Percentiles rank a stretch among this genome's conserved stretches.
phyloP scores from a whole-genome alignment of 2,888 invertebrate species.

The Parascotia fuliginaria region DNA sequence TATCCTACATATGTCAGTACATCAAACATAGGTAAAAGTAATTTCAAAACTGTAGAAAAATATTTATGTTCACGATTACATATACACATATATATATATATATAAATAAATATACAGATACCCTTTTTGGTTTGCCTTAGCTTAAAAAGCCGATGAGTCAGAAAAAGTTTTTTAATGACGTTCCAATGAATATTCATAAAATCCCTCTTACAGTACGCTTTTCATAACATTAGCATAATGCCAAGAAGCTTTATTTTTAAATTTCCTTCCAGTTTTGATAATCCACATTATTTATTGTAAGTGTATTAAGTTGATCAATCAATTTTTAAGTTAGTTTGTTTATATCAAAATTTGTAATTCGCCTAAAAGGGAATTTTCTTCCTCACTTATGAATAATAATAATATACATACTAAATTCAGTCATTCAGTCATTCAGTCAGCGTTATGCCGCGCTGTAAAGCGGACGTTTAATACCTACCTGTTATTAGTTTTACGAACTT shows the following conservation, averaged over 20 bases:
- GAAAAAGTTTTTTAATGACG: constrained; percentile 49
- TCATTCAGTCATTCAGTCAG: no score
- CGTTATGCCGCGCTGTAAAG: no score
- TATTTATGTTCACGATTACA: not conserved
- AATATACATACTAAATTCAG: no score
- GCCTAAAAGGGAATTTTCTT: no score
- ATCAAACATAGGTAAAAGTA: not conserved
- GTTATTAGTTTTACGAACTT: no score
- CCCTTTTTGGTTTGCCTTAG: constrained; percentile 1
- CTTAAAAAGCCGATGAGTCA: constrained; percentile 27
- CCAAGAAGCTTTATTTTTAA: constrained; percentile 43
- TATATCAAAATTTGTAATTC: no score
- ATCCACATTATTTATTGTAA: not conserved
- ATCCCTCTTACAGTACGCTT: constrained; percentile 48
- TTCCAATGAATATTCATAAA: constrained; percentile 52
- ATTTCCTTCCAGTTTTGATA: constrained; percentile 27
- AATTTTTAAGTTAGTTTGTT: no score
- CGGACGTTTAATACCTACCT: no score
- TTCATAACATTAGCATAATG: constrained; percentile 56
- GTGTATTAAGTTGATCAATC: not conserved
- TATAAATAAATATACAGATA: no score
- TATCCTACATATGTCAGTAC: not conserved
- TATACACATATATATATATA: not conserved
- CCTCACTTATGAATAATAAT: no score
- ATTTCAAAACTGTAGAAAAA: not conserved